Base-by-base conservation (phyloP, 1,140 invertebrate genomes). In the Myzus persicae region DNA sequence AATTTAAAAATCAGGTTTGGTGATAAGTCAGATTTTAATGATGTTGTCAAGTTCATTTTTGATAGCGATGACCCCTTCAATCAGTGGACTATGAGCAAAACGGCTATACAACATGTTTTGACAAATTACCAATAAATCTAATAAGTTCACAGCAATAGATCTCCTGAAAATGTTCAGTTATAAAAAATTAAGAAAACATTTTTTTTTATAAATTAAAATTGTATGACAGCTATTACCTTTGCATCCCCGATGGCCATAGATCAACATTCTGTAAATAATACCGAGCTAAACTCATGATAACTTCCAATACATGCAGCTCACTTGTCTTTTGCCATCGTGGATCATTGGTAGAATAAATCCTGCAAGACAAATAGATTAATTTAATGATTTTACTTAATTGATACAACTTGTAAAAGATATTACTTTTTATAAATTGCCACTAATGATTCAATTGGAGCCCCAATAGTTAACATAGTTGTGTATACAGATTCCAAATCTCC, bases 361-460 rank as follows among this genome's bases (percentile, higher is more conserved):
- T 85, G n/a, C 11, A 42, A 18, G 95, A 95, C 88, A 90, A 36
- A 44, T n/a, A 81, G 2, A 90, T 38, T 54, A 0, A n/a, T 88
- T 51, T 51, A 51, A 48, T 36, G 14, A 22, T 48, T 20, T 22
- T 22, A 51, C 7, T 67, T 7, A 67, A 42, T 38, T 90, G 9
- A 67, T 67, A 42, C 20, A 42, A 44, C 14, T 18, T 5, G 8
- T 82, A 93, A 94, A 93, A 96, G 95, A n/a, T 76, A 76, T 96
- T 96, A 96, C 95, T 97, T 97, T 94, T 96, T 96, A 94, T 98
- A 98, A 94, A 97, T 96, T 94, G 97, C 96, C 93, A 98, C 95
- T 31, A 98, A 95, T 94, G 96, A 96, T 94, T 97, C 96, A 94
- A 97, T 95, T 31, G 97, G 96, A 54, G 98, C 96, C 94, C 97